Evolutionary conservation across 2,797 vertebrate species (phyloP).

Genomic region (Fundulus diaphanus): DNA sequence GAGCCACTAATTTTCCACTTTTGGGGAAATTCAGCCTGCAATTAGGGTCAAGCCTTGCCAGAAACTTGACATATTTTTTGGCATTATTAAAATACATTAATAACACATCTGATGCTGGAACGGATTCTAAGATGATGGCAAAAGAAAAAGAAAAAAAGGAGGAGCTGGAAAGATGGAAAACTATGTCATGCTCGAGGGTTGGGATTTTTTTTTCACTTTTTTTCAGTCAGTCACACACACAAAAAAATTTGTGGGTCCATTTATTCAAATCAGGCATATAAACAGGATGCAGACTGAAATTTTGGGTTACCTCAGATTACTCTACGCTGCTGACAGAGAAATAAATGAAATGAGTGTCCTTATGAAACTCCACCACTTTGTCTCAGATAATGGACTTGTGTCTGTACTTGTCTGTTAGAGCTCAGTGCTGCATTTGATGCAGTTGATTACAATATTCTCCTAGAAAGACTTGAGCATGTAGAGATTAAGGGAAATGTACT

Average conservation of each 20-base stretch:
- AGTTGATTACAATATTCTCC: too few species aligned
- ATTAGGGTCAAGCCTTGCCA: slow-evolving; percentile 52
- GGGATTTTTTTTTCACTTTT: slow-evolving; percentile 30
- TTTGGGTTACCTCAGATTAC: slow-evolving; percentile 34
- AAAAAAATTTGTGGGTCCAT: slow-evolving; percentile 31
- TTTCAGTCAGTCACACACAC: not conserved
- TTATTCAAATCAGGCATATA: slow-evolving; percentile 36
- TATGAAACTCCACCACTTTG: slow-evolving; percentile 2
- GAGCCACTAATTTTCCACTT: slow-evolving; percentile 66
- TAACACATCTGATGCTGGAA: slow-evolving; percentile 38
- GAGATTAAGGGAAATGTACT: too few species aligned
- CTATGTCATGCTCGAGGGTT: slow-evolving; percentile 19
- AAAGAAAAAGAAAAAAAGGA: slow-evolving; percentile 37
- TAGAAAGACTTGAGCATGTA: too few species aligned
- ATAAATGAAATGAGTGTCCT: slow-evolving; percentile 22
- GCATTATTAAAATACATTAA: slow-evolving; percentile 51
- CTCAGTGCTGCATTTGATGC: too few species aligned
- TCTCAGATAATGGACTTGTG: too few species aligned
- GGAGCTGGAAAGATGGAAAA: slow-evolving; percentile 27
- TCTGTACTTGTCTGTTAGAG: too few species aligned
- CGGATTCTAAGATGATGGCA: slow-evolving; percentile 8
- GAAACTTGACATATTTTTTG: slow-evolving; percentile 56
- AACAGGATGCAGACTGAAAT: slow-evolving; percentile 34
- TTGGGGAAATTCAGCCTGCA: slow-evolving; percentile 52
- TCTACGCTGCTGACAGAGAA: not conserved